phyloP scores from a whole-genome alignment of 2,888 invertebrate species.

The Acronicta aceris region DNA sequence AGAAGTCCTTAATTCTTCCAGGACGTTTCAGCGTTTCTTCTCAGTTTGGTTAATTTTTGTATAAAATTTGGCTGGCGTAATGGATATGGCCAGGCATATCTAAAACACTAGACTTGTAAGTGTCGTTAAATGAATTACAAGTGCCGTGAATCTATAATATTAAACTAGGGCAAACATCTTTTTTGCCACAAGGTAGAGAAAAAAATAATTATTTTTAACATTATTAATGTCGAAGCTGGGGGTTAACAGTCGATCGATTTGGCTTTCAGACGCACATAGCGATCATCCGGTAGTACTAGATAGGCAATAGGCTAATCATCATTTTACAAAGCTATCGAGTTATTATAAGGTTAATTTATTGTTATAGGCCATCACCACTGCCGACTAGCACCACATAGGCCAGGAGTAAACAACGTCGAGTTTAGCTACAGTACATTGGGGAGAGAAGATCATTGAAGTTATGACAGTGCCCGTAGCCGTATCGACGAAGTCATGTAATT shows the following conservation, averaged over 20 bases:
- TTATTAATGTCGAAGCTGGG: no score
- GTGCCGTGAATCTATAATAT: no score
- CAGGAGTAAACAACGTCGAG: slow-evolving; percentile 13
- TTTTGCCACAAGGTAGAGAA: no score
- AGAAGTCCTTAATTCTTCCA: no score
- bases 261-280: slow-evolving; percentile 41
- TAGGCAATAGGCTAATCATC: slow-evolving; percentile 11
- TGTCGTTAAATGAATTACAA: no score
- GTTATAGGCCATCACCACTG: slow-evolving; percentile 7
- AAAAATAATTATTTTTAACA: no score
- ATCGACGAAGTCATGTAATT: slow-evolving; percentile 9
- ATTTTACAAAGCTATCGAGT: neutral
- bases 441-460: neutral
- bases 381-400: slow-evolving; percentile 17
- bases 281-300: slow-evolving; percentile 23
- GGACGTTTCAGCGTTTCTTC: no score
- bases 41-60: no score
- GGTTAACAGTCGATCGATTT: slow-evolving; percentile 33
- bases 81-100: no score
- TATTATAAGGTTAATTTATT: neutral
- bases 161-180: no score
- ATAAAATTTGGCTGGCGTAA: no score
- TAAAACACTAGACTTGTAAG: no score
- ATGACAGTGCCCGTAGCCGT: neutral
- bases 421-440: slow-evolving; percentile 9